Base-by-base conservation (phyloP, 2,113 vertebrate species). In the Lophura nycthemera region DNA sequence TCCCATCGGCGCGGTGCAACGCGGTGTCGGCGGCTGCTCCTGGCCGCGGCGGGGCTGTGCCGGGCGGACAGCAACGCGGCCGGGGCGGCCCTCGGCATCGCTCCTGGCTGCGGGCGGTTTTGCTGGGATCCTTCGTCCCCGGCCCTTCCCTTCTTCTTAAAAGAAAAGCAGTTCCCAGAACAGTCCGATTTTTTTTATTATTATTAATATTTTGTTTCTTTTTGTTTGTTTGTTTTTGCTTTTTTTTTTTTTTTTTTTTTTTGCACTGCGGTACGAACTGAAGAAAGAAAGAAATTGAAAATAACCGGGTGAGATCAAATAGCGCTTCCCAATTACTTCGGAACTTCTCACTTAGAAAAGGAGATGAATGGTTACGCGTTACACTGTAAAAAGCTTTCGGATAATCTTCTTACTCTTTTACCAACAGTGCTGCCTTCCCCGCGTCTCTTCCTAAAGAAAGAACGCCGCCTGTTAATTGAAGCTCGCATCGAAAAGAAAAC, bases 201-300 rank as follows among this genome's bases (percentile, higher is more conserved):
- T 54, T 54, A 27, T 54, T 54, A 15, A 29, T 52, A 13, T 13
- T 52, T 15, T 54, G 13, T 54, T 54, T 52, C 13, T 21, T 52
- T 52, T 6, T 15, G 56, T 45, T 32, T 42, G 27, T 70, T 13
- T 54, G 4, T 16, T 16, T 54, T 54, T 54, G 38, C 8, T 8
- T 32, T 19, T 25, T 54, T 54, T 36, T 42, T 87, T 6, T 36
- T 36, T 36, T 36, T 36, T 36, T 36, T 36, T 36, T 36, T 36
- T 36, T n/a, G 45, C 72, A 54, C 30, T 73, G 71, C 66, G 3
- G 70, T 82, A 43, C 9, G 25, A 92, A 91, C 75, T 88, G 92
- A 93, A 96, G 92, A 90, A 77, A 96, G 92, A 90, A 77, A 95
- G 83, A 95, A 91, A 91, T 67, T 65, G 60, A 89, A 91, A 96